A percentile compares a stretch with the other conserved stretches of the same genome.
phyloP scores from a whole-genome alignment of 2,797 vertebrate species.

The Acipenser oxyrinchus region DNA sequence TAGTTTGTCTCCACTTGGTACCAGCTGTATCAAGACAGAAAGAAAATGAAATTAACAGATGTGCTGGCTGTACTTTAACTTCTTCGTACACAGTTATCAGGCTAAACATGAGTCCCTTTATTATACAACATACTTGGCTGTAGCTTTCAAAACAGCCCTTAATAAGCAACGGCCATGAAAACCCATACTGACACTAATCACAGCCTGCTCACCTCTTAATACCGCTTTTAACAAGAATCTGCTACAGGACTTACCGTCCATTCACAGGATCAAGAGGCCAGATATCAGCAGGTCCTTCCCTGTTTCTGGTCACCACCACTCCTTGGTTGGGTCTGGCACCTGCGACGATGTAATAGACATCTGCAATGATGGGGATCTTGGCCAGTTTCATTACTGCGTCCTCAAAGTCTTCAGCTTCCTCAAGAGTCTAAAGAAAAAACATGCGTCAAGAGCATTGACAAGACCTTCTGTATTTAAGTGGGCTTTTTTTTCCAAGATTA shows the following conservation, averaged over 20 bases:
- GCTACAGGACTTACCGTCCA: constrained; percentile 60
- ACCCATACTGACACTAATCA: background rate
- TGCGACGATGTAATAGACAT: constrained; percentile 85
- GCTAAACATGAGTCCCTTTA: no score
- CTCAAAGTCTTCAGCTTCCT: constrained; percentile 66
- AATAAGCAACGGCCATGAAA: background rate
- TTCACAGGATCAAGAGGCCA: constrained; percentile 74
- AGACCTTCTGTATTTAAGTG: background rate
- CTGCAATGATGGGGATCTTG: constrained; percentile 73
- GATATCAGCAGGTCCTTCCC: constrained; percentile 69
- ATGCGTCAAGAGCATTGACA: background rate
- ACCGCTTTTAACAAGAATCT: background rate
- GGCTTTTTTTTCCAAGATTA: background rate
- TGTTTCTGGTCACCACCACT: constrained; percentile 78
- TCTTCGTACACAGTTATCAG: no score
- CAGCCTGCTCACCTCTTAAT: no score
- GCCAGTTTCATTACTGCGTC: constrained; percentile 70
- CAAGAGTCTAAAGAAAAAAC: constrained; percentile 62
- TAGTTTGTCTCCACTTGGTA: constrained; percentile 88
- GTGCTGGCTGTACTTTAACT: background rate
- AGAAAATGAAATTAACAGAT: constrained; percentile 5
- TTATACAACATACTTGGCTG: background rate
- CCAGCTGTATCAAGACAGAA: constrained; percentile 62
- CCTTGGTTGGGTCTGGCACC: constrained; percentile 67
- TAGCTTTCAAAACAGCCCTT: background rate